phyloP scores from a whole-genome alignment of 2,113 vertebrate species.

The Aldabrachelys gigantea region DNA sequence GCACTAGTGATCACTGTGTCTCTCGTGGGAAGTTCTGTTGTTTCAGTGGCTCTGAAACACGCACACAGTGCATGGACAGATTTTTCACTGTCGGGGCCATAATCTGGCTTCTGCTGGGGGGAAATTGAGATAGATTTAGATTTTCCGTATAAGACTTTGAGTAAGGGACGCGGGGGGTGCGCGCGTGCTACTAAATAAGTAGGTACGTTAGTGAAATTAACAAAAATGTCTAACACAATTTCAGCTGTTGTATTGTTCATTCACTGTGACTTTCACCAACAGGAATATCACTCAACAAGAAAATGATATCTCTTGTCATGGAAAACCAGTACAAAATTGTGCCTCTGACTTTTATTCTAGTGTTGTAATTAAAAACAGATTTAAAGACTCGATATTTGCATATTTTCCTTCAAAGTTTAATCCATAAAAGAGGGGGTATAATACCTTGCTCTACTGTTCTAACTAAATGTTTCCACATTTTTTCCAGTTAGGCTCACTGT shows the following conservation, averaged over 20 bases:
- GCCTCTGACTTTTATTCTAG: conserved; percentile 78
- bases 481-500: conserved; percentile 83
- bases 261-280: background rate
- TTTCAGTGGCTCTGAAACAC: background rate
- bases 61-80: background rate
- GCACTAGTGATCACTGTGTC: background rate
- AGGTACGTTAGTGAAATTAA: background rate
- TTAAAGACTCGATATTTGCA: conserved; percentile 81
- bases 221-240: background rate
- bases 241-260: background rate
- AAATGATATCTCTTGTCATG: conserved; percentile 62
- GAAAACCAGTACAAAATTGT: conserved; percentile 57
- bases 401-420: conserved; percentile 83
- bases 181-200: background rate
- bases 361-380: conserved; percentile 79
- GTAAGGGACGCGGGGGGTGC: no score
- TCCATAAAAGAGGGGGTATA: conserved; percentile 80
- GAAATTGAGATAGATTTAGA: background rate
- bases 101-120: background rate
- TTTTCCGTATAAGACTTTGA: background rate
- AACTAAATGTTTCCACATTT: conserved; percentile 86
- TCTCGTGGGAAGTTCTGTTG: background rate
- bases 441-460: conserved; percentile 85
- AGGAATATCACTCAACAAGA: conserved; percentile 46
- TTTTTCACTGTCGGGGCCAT: background rate